Evolutionary conservation across 1,140 invertebrate species (phyloP), one percentile per base, ranked within the genome.

Genomic region (Nephila pilipes): DNA sequence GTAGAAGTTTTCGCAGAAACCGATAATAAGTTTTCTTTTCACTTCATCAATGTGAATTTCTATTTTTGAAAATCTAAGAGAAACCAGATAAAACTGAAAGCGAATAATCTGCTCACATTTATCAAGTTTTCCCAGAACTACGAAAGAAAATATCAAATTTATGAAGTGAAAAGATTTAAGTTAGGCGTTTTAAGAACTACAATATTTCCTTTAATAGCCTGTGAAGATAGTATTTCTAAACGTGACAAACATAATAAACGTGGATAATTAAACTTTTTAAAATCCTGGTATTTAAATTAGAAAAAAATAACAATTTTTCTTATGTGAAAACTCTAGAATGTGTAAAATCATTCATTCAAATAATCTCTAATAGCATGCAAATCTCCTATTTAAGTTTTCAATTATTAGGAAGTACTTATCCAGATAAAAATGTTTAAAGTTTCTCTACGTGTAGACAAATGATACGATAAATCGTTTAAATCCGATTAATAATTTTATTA

Each of bases 361-460:
- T 65, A n/a, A 65, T 65, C n/a, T n/a, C 63, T 65, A 29, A 65
- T 65, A 65, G 25, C 8, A 65, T 65, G 63, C 63, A 29, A 65
- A 65, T 65, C n/a, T 25, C 63, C 1, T n/a, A n/a, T 65, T 65
- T 46, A 10, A 10, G 22, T 65, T 25, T 25, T 25, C 3, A 29
- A 29, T 25, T 8, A 65, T 25, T n/a, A 14, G 63, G 63, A 65
- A 65, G 25, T 65, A 29, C 22, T 65, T 29, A 65, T 46, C 46
- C 46, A 46, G 46, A 46, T 46, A 46, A 46, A 46, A 46, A 46
- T n/a, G 2, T 46, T 46, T 4, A 10, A 46, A 46, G 12, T 10
- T 46, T 46, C 46, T 46, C 6, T 46, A 10, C 3, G 4, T 46
- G 46, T 10, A 10, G 46, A 46, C 12, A 46, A 46, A 46, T 46